Conservation (phyloP, 2,797 vertebrate genomes). For the Neosalanx taihuensis region DNA sequence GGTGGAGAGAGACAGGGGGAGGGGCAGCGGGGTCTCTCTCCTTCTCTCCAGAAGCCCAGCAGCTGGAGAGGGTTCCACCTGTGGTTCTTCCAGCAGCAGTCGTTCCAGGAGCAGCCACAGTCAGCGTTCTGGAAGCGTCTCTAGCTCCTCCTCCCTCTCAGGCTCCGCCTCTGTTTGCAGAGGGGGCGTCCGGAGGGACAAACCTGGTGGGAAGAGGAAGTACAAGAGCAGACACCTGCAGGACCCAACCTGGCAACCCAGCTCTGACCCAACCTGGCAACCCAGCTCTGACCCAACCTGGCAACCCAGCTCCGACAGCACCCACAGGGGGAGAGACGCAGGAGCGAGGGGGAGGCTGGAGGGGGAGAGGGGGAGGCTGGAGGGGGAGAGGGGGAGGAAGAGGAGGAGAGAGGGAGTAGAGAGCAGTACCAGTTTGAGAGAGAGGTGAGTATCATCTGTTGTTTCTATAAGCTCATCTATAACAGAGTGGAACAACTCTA, state of each 20-base stretch:
- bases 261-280: constrained; percentile 45
- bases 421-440: constrained; percentile 28
- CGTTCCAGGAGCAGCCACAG: not conserved
- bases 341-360: constrained; percentile 59
- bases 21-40: constrained; percentile 52
- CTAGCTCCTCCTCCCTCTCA: not conserved
- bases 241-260: constrained; percentile 55
- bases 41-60: not conserved
- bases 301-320: constrained; percentile 50
- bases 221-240: constrained; percentile 90
- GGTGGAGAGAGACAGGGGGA: constrained; percentile 45
- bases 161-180: not conserved
- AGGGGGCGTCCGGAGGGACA: constrained; percentile 59
- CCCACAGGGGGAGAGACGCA: constrained; percentile 39
- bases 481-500: not conserved
- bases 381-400: constrained; percentile 66
- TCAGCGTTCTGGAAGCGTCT: not conserved
- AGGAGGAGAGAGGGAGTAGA: constrained; percentile 71
- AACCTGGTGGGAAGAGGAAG: constrained; percentile 89
- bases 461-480: not conserved
- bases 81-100: not conserved
- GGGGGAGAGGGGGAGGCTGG: constrained; percentile 54
- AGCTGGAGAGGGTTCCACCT: not conserved
- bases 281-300: constrained; percentile 37
- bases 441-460: constrained; percentile 39